Evolutionary conservation across 1,140 invertebrate genomes (phyloP), one percentile per base, ranked within the genome.

Genomic region (Dinoponera quadriceps): DNA sequence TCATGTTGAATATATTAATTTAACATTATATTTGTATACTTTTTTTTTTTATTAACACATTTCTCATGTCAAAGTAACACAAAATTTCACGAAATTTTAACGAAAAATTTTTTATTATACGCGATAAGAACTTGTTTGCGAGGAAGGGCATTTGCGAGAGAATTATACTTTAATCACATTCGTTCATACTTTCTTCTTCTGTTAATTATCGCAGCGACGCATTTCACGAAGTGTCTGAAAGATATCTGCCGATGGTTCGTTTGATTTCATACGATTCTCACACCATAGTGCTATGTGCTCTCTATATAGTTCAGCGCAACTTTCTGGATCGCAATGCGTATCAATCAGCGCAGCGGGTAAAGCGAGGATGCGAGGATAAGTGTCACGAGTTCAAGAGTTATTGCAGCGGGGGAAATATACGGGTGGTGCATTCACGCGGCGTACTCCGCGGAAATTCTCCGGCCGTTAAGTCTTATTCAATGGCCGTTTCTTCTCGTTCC

Each of bases 271-370:
- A 25, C 66, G 20, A 54, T 55, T 25, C 9, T 3, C 11, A 55
- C 16, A 27, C n/a, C n/a, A n/a, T 9, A 3, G 5, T 51, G 38
- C 25, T n/a, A n/a, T n/a, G 57, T 16, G 2, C 29, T 57, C 51
- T 22, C 38, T 11, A 44, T 44, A 20, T 3, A 57, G 49, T 54
- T 38, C 65, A 66, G 38, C 38, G 48, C 62, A 54, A 38, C 22
- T 54, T n/a, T 65, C 7, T 4, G 25, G 48, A 51, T 65, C 33
- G 60, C 59, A 3, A 18, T 25, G 73, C 44, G 54, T 77, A 66
- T 77, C 74, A 77, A 66, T 77, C 74, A 77, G 29, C 29, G 20
- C 3, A 44, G 29, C 29, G 27, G 20, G 48, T 77, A 77, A 66
- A 77, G 51, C 27, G 66, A n/a, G n/a, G n/a, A n/a, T n/a, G 49